phyloP scores from a whole-genome alignment of 2,797 vertebrate species.

The Semotilus atromaculatus region DNA sequence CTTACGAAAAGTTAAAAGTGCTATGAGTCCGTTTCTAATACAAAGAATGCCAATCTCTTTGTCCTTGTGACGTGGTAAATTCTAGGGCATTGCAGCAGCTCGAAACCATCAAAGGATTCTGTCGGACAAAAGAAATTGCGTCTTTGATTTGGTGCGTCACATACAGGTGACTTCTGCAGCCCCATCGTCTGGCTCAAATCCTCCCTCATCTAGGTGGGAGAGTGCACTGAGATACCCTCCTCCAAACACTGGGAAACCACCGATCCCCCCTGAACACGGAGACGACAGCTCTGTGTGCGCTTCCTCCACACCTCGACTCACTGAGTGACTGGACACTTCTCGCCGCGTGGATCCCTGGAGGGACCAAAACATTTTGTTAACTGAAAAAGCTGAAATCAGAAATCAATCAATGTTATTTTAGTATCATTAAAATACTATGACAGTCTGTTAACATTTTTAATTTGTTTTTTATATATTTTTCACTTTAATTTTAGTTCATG shows the following conservation, averaged over 20 bases:
- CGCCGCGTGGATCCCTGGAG: constrained; percentile 60
- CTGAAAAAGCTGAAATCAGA: not conserved
- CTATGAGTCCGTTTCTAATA: constrained; percentile 22
- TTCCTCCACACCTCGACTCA: constrained; percentile 64
- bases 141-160: constrained; percentile 70
- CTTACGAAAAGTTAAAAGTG: constrained; percentile 49
- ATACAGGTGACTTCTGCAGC: constrained; percentile 95
- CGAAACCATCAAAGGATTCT: not conserved
- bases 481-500: not conserved
- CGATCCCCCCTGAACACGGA: constrained; percentile 69
- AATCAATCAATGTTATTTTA: not conserved
- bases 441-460: not conserved
- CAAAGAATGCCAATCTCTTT: constrained; percentile 12
- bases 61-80: not conserved
- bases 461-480: not conserved
- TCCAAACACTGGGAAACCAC: constrained; percentile 83
- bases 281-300: constrained; percentile 63
- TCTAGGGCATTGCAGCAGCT: not conserved
- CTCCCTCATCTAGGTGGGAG: constrained; percentile 89
- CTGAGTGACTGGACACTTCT: constrained; percentile 67
- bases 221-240: constrained; percentile 80
- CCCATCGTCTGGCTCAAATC: constrained; percentile 92
- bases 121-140: not conserved
- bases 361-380: not conserved
- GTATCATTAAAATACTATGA: not conserved